Percentiles rank a stretch among this genome's conserved stretches.
phyloP scores from a whole-genome alignment of 1,140 invertebrate species.

The Hylaeus anthracinus region DNA sequence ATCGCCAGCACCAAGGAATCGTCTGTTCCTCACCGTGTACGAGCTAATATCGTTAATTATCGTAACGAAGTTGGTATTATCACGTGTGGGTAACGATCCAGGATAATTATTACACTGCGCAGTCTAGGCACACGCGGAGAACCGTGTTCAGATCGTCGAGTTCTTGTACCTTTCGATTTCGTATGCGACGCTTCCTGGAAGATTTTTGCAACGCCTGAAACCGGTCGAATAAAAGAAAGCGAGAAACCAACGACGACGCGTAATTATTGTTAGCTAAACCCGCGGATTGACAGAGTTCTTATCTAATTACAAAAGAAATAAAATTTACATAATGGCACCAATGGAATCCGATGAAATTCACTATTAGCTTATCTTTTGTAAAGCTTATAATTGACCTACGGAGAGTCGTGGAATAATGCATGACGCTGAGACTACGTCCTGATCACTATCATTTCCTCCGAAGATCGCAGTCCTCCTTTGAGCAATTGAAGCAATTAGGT shows the following conservation, averaged over 20 bases:
- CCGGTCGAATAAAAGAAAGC: neutral
- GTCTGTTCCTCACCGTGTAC: neutral
- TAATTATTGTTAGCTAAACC: too few species aligned
- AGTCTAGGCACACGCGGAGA: neutral
- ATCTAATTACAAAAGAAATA: too few species aligned
- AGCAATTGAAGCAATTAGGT: too few species aligned
- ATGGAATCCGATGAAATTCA: too few species aligned
- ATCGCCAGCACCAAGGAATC: neutral
- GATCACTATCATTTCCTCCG: too few species aligned
- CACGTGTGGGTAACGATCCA: slow-evolving; percentile 46
- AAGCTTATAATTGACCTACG: too few species aligned
- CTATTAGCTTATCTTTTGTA: too few species aligned
- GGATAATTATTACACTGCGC: slow-evolving; percentile 46
- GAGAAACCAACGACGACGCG: neutral
- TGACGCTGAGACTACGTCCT: too few species aligned
- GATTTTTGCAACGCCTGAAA: neutral
- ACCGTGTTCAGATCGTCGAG: neutral
- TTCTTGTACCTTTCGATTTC: slow-evolving; percentile 12
- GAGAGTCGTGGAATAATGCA: too few species aligned
- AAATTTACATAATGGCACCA: too few species aligned
- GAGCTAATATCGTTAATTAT: slow-evolving; percentile 70
- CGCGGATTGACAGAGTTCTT: too few species aligned
- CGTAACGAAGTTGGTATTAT: slow-evolving; percentile 48
- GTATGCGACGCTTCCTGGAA: slow-evolving; percentile 13
- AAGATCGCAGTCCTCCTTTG: too few species aligned